Base-by-base conservation (phyloP, 2,888 invertebrate species). In the Ischnura elegans region DNA sequence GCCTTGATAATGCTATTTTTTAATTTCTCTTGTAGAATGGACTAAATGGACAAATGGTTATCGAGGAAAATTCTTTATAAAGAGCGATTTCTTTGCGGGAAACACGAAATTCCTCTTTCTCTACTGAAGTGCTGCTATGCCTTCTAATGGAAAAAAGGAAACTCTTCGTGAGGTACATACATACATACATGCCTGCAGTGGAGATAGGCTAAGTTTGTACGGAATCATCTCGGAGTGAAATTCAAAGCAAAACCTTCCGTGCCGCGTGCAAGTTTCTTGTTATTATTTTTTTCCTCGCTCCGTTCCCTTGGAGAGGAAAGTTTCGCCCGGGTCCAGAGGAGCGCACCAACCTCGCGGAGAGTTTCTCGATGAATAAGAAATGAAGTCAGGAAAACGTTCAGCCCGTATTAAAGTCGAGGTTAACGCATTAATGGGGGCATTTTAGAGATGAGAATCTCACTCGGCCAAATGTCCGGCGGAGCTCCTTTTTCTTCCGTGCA, bases 351-450 rank as follows among this genome's bases (percentile, higher is more conserved):
- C 36, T 36, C 10, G 13, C 29, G 76, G 36, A 76, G 76, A 76
- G 76, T 76, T 76, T n/a, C n/a, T 76, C 76, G 29, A 76, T 76
- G 76, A 76, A 76, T 76, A 76, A 76, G 76, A 29, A 76, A 76
- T 76, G 76, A 76, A 76, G 36, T 36, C 76, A 76, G 29, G 36
- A 36, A 76, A 76, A 36, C 76, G 76, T 76, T n/a, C 36, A 36
- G 2, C 10, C 25, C 29, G 76, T 76, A 76, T 36, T 36, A 76
- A 76, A 36, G 76, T 36, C 76, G 76, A 13, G 36, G 76, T 13
- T 61, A 61, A 76, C 16, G 36, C 29, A 76, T 61, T 76, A 76
- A 76, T 76, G 76, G 36, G 76, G 36, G 76, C 13, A 5, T 13
- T 76, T 51, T 76, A 36, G 76, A 76, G 76, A 76, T 76, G 76